These are phyloP conservation scores for Doryteuthis pealeii DNA, from an alignment of 1,140 invertebrate species.

Conservation along the genomic window DNA sequence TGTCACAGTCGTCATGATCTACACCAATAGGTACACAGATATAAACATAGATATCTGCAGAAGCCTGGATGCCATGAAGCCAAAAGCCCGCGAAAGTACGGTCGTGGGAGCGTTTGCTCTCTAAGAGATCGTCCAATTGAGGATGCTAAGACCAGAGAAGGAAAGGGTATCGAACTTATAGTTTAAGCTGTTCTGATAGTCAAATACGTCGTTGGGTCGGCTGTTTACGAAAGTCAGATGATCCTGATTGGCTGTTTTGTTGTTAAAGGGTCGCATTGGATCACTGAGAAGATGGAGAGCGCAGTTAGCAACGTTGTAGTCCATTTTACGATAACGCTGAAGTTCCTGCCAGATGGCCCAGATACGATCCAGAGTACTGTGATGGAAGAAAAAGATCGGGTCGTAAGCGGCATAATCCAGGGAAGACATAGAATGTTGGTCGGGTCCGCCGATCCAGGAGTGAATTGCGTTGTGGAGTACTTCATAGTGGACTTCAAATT, in stretches of 20 bases:
- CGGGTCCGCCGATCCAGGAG: slow-evolving; percentile 27
- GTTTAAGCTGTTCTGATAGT: slow-evolving; percentile 19
- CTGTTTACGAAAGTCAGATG: slow-evolving; percentile 21
- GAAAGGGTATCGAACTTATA: slow-evolving; percentile 29
- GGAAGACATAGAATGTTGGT: slow-evolving; percentile 23
- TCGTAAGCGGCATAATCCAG: slow-evolving; percentile 32
- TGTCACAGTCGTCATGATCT: slow-evolving; percentile 17
- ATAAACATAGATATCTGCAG: slow-evolving; percentile 26
- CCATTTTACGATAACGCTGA: slow-evolving; percentile 22
- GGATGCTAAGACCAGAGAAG: slow-evolving; percentile 18
- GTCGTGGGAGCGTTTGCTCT: slow-evolving; percentile 6
- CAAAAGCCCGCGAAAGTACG: slow-evolving; percentile 29
- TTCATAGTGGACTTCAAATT: slow-evolving; percentile 38
- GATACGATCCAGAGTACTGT: slow-evolving; percentile 25
- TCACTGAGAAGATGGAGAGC: slow-evolving; percentile 23
- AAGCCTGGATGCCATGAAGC: slow-evolving; percentile 22
- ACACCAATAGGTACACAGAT: slow-evolving; percentile 26
- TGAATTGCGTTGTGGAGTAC: slow-evolving; percentile 30
- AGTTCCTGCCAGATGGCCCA: slow-evolving; percentile 39
- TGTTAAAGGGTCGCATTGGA: slow-evolving; percentile 27
- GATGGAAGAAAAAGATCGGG: slow-evolving; percentile 29
- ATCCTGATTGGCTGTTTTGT: slow-evolving; percentile 16
- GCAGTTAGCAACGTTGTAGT: slow-evolving; percentile 22
- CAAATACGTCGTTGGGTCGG: slow-evolving; percentile 27
- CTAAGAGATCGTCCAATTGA: slow-evolving; percentile 17